Percentiles rank a stretch among this genome's conserved stretches.
Evolutionary conservation across 1,140 invertebrate species (phyloP).

Genomic region (Anastrepha obliqua): DNA sequence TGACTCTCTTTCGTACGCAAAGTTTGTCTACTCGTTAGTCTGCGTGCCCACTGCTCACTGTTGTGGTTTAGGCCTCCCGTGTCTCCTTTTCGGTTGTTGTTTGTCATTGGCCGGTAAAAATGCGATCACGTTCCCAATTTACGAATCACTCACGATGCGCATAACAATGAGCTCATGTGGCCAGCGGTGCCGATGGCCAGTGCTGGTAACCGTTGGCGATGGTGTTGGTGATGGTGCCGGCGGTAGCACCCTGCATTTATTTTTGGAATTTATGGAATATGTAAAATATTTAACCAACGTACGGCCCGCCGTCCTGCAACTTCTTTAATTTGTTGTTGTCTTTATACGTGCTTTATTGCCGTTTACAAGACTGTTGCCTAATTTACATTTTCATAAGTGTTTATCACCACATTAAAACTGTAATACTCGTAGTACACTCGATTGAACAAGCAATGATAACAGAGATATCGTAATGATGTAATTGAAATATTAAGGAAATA

Average conservation of each 20-base stretch:
- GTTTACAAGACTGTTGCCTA: not conserved
- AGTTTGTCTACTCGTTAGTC: too few species aligned
- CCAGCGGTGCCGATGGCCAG: too few species aligned
- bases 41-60: too few species aligned
- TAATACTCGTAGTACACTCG: not conserved
- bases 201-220: not conserved
- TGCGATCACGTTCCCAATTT: slow-evolving; percentile 8
- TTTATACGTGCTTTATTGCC: not conserved
- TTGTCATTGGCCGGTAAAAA: not conserved
- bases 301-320: too few species aligned
- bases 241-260: not conserved
- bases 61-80: too few species aligned
- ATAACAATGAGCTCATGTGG: not conserved
- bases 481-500: too few species aligned
- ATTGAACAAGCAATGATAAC: too few species aligned
- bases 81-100: not conserved
- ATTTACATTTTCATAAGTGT: not conserved
- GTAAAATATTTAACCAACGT: too few species aligned
- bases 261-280: not conserved
- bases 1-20: not conserved
- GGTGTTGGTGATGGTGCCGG: not conserved
- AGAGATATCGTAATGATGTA: too few species aligned
- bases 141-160: not conserved
- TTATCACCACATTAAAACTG: not conserved
- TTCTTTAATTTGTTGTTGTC: not conserved